These are phyloP conservation scores for Cercocebus atys DNA, from an alignment of 2,113 vertebrate species.

Conservation along the genomic window DNA sequence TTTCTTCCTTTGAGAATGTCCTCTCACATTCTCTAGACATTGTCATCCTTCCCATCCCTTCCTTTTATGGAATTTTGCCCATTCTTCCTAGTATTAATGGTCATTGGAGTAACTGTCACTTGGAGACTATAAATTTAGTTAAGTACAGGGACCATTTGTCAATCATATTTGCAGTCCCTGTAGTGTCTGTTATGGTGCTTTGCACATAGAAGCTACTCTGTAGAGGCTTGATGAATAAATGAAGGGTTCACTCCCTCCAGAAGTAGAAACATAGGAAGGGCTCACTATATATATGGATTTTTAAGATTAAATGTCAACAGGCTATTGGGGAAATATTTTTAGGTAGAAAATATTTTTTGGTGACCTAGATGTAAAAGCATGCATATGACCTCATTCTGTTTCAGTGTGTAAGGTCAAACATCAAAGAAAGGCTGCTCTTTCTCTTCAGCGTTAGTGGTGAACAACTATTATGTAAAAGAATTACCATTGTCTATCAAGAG, in stretches of 20 bases:
- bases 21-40: background rate
- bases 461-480: background rate
- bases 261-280: background rate
- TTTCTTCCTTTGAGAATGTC: background rate
- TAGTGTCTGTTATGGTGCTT: background rate
- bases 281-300: background rate
- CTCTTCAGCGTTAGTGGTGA: background rate
- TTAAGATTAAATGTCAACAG: conserved; percentile 16
- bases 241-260: background rate
- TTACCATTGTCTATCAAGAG: background rate
- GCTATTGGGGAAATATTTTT: background rate
- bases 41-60: background rate
- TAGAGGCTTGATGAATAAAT: background rate
- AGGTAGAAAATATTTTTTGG: background rate
- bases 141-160: background rate
- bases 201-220: background rate
- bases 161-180: background rate
- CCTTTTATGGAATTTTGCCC: background rate
- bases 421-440: background rate
- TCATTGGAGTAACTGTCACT: background rate
- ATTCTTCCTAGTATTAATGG: background rate
- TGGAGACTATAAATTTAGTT: background rate
- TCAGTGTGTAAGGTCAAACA: background rate
- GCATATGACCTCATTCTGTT: conserved; percentile 15
- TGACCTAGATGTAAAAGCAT: conserved; percentile 6